Conservation (phyloP, 2,113 vertebrate species). For the Albula goreensis region DNA sequence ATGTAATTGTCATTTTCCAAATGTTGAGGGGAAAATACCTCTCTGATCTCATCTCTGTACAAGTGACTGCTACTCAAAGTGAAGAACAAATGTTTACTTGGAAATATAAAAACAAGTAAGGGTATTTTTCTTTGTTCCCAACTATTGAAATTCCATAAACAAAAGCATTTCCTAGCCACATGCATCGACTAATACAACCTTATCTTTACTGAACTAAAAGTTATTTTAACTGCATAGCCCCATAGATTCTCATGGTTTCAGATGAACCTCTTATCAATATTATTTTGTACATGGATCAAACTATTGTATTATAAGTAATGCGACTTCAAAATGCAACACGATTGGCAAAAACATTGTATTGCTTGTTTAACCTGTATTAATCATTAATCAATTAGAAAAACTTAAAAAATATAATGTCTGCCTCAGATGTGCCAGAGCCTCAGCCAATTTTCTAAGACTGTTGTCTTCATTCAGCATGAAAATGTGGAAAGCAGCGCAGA, state of each 20-base stretch:
- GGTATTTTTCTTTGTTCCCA: not conserved
- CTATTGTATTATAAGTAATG: too few relatives aligned
- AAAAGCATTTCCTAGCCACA: too few relatives aligned
- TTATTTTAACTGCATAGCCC: too few relatives aligned
- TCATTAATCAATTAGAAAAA: not conserved
- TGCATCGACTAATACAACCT: too few relatives aligned
- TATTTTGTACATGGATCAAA: not conserved
- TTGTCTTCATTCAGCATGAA: not conserved
- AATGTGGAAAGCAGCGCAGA: not conserved
- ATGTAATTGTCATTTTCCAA: not conserved
- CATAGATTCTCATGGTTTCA: not conserved
- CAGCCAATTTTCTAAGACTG: not conserved
- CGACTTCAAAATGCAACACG: not conserved
- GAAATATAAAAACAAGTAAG: not conserved
- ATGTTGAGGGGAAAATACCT: constrained; percentile 4
- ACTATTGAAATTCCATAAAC: too few relatives aligned
- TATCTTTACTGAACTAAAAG: too few relatives aligned
- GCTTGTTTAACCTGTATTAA: not conserved
- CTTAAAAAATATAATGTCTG: not conserved
- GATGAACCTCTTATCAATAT: not conserved
- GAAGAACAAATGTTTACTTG: not conserved
- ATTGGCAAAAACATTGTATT: not conserved
- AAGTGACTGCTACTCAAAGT: not conserved
- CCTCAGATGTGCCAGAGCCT: not conserved
- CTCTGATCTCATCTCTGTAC: not conserved